Evolutionary conservation across 2,113 vertebrate species (phyloP).

Genomic region (Charina bottae): DNA sequence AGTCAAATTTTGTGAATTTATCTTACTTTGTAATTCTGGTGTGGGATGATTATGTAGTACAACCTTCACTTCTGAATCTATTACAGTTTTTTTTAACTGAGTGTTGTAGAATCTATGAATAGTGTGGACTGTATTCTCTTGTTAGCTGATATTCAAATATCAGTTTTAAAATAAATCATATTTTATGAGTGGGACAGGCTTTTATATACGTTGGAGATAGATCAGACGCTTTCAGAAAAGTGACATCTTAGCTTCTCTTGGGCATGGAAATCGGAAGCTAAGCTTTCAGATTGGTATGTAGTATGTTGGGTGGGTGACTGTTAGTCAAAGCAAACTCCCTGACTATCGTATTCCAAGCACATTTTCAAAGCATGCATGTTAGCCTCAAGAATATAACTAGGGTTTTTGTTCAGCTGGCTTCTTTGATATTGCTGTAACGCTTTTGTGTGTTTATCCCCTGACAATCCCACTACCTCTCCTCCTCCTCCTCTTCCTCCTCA

Average conservation of each 20-base stretch:
- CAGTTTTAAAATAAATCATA: not conserved
- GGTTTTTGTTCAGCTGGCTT: constrained; percentile 20
- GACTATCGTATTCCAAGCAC: constrained; percentile 12
- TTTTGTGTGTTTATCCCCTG: constrained; percentile 15
- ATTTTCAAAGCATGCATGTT: constrained; percentile 32
- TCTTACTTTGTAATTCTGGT: not conserved
- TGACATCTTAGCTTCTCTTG: not conserved
- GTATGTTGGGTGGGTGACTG: constrained; percentile 9
- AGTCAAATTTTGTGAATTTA: not conserved
- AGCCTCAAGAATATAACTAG: constrained; percentile 16
- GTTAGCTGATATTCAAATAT: not conserved
- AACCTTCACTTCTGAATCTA: not conserved
- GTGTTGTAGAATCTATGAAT: not conserved
- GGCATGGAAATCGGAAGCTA: not conserved
- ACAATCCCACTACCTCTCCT: constrained; percentile 2
- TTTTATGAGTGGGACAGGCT: not conserved
- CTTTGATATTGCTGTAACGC: constrained; percentile 22
- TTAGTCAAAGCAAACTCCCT: not conserved
- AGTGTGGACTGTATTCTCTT: not conserved
- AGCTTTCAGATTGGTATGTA: constrained; percentile 9
- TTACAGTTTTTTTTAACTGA: not conserved
- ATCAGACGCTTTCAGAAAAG: constrained; percentile 22
- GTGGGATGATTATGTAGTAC: not conserved
- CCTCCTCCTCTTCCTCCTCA: not conserved
- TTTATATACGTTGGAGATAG: constrained; percentile 23